Evolutionary conservation across 2,797 vertebrate species (phyloP).

Genomic region (Thaleichthys pacificus): DNA sequence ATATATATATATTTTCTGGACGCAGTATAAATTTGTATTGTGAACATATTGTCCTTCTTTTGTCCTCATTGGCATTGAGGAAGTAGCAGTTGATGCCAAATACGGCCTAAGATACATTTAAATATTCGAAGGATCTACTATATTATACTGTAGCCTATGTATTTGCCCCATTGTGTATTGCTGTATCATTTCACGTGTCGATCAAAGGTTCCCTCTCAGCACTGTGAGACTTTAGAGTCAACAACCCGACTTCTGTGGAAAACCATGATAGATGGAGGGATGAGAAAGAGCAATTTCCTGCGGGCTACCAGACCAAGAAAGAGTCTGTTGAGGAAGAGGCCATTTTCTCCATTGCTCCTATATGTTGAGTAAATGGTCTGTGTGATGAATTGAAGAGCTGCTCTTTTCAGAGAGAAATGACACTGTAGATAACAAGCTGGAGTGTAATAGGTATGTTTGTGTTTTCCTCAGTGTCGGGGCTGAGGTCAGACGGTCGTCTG

Average conservation of each 20-base stretch:
- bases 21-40: no score
- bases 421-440: conserved; percentile 4
- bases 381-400: not conserved
- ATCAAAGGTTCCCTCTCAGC: conserved; percentile 36
- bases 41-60: conserved; percentile 16
- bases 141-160: conserved; percentile 3
- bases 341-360: not conserved
- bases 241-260: conserved; percentile 28
- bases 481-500: not conserved
- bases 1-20: no score
- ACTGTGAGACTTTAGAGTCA: conserved; percentile 40
- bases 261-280: conserved; percentile 36
- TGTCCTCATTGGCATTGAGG: conserved; percentile 38
- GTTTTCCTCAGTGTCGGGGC: not conserved
- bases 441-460: not conserved
- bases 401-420: not conserved
- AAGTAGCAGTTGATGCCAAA: conserved; percentile 35
- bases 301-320: not conserved
- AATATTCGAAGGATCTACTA: conserved; percentile 40
- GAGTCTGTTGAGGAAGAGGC: not conserved
- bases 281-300: conserved; percentile 20
- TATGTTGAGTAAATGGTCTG: not conserved
- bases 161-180: conserved; percentile 37
- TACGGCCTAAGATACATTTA: conserved; percentile 44
- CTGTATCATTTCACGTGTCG: conserved; percentile 35